Base-by-base conservation (phyloP, 1,140 invertebrate species). In the Hetaerina americana region DNA sequence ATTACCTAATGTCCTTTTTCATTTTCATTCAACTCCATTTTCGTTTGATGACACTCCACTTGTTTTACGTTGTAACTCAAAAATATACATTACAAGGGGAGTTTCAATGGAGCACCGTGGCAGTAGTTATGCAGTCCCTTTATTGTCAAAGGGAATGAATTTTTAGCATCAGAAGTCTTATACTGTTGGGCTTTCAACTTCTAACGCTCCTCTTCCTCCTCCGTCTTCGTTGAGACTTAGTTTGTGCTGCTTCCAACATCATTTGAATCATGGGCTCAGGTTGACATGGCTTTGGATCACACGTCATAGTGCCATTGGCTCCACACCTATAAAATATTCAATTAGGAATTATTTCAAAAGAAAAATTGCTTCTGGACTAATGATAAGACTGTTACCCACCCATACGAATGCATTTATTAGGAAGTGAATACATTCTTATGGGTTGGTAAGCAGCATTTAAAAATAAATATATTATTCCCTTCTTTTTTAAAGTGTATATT, bases 271-370 rank as follows among this genome's bases (percentile, higher is more conserved):
- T 91, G 69, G 92, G 92, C 79, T 94, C 90, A 28, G 93, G 93
- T 75, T 88, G 90, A 79, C 94, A 96, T 71, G 89, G 85, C 80
- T 89, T 89, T 66, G 94, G 94, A 81, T 96, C 91, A 81, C 94
- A 96, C 81, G 94, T 90, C 93, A 96, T 95, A 81, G 94, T 90
- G 76, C 93, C 93, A 80, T 93, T 88, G 66, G 88, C 87, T 76
- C 92, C 93, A 82, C 93, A 95, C 81, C 93, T 95, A 81, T 26
- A 85, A 85, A 79, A 79, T 77, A n/a, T n/a, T n/a, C n/a, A n/a
- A n/a, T n/a, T n/a, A n/a, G n/a, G n/a, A n/a, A n/a, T n/a, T n/a
- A n/a, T n/a, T n/a, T n/a, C n/a, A n/a, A n/a, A n/a, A n/a, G n/a
- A n/a, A n/a, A n/a, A n/a, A n/a, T n/a, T n/a, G n/a, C n/a, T n/a